phyloP scores from a whole-genome alignment of 2,797 vertebrate genomes.

The Bucorvus abyssinicus region DNA sequence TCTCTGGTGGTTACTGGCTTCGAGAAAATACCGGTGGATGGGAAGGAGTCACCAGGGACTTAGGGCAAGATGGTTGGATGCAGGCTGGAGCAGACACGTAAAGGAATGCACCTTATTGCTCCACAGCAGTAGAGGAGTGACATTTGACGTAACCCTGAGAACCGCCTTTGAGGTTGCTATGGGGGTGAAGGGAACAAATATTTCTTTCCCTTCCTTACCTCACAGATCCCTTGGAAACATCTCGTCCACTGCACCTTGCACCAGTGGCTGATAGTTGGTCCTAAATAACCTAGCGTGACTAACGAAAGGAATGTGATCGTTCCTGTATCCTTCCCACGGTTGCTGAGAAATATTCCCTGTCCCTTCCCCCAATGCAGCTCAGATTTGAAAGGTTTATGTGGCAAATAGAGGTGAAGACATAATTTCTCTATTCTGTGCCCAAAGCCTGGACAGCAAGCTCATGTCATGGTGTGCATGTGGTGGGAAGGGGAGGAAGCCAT shows the following conservation, averaged over 20 bases:
- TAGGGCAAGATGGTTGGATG: neutral
- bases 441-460: neutral
- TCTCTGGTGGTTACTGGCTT: neutral
- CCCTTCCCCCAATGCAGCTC: neutral
- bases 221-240: neutral
- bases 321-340: neutral
- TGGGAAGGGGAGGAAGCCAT: neutral
- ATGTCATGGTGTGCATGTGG: neutral
- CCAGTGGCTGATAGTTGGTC: neutral
- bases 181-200: neutral
- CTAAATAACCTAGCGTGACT: slow-evolving; percentile 7
- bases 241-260: neutral
- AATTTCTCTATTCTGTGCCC: neutral
- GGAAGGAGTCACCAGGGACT: neutral
- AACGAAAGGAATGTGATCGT: slow-evolving; percentile 3
- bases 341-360: neutral
- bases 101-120: neutral
- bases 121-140: neutral
- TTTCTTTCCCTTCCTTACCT: neutral
- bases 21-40: neutral
- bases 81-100: neutral
- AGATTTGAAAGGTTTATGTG: slow-evolving; percentile 4
- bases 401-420: neutral
- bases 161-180: neutral
- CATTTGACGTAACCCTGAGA: neutral